phyloP scores from a whole-genome alignment of 2,888 invertebrate genomes.

The Drosophila merina region DNA sequence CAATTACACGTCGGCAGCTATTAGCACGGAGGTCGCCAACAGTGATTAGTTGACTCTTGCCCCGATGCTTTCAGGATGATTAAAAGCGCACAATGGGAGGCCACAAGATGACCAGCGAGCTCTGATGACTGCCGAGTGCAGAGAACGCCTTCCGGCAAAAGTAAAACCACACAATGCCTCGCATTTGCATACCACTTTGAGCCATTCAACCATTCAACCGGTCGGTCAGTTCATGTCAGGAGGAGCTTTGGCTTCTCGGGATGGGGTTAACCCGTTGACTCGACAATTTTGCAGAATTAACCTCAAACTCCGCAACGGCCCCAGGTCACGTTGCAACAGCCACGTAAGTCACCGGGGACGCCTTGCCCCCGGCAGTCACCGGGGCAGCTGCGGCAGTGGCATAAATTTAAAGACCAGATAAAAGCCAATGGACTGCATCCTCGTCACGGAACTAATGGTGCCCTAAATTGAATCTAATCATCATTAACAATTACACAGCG shows the following conservation, averaged over 20 bases:
- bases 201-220: constrained; percentile 51
- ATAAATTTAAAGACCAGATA: constrained; percentile 73
- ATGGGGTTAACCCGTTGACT: constrained; percentile 69
- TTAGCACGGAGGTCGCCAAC: constrained; percentile 56
- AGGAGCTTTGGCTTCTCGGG: neutral
- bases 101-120: constrained; percentile 67
- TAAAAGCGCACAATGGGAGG: constrained; percentile 71
- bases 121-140: constrained; percentile 6
- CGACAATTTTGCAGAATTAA: constrained; percentile 81
- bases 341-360: constrained; percentile 65
- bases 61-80: constrained; percentile 74
- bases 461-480: constrained; percentile 84
- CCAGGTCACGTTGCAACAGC: constrained; percentile 78
- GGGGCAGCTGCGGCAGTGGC: constrained; percentile 66
- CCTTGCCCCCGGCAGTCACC: constrained; percentile 18
- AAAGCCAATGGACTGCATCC: constrained; percentile 27
- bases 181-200: constrained; percentile 74
- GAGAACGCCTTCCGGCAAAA: constrained; percentile 67
- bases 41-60: constrained; percentile 72
- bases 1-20: constrained; percentile 54
- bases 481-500: constrained; percentile 83
- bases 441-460: constrained; percentile 83
- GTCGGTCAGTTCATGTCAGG: constrained; percentile 5
- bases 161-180: constrained; percentile 78
- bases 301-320: constrained; percentile 76